Percentiles rank a stretch among this genome's conserved stretches.
These are phyloP conservation scores for Catamblyrhynchus diadema DNA, from an alignment of 2,797 vertebrate genomes.

Conservation along the genomic window DNA sequence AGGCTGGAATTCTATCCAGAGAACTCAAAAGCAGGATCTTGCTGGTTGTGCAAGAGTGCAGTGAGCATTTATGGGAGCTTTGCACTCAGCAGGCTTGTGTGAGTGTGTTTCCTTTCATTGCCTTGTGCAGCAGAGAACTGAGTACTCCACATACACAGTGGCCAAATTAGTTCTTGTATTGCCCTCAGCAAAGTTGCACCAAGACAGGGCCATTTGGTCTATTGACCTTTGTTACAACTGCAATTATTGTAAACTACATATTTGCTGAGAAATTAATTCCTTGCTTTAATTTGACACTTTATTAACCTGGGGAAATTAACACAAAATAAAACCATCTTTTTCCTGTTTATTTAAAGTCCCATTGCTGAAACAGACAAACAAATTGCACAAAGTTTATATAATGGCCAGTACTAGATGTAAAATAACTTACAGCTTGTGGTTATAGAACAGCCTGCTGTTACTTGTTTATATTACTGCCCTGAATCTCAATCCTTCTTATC, in stretches of 20 bases:
- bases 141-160: not conserved
- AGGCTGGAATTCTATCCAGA: not conserved
- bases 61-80: not conserved
- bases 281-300: not conserved
- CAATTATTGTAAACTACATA: not conserved
- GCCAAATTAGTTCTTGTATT: not conserved
- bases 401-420: not conserved
- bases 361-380: not conserved
- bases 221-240: not conserved
- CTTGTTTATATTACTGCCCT: not conserved
- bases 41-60: not conserved
- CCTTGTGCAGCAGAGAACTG: not conserved
- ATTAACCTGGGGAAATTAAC: not conserved
- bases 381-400: not conserved
- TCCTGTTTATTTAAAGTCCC: not conserved
- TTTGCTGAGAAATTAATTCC: slow-evolving; percentile 1
- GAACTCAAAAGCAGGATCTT: not conserved
- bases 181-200: not conserved
- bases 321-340: not conserved
- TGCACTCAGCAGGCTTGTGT: fast-evolving
- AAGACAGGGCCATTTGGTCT: not conserved
- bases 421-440: not conserved
- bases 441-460: not conserved
- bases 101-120: not conserved
- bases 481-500: not conserved